Evolutionary conservation across 2,797 vertebrate genomes (phyloP), one percentile per base, ranked within the genome.

Genomic region (Pipistrellus pygmaeus): DNA sequence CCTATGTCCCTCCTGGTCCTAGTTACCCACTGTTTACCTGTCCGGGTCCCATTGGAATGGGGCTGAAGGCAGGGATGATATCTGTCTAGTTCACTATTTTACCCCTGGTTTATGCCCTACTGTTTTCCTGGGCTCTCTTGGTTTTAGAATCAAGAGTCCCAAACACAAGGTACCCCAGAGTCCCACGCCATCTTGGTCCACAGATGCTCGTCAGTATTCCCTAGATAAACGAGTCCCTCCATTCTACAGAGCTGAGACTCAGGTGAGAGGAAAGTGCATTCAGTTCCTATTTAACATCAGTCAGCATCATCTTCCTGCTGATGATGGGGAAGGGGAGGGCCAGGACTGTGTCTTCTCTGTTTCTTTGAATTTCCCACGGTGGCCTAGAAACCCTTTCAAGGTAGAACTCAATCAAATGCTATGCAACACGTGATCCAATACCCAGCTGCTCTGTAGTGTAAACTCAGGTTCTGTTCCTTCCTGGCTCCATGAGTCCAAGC

Each of bases 361-460:
- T 64, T 82, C 77, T 75, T 69, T 53, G 32, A 90, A 14, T 84
- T 93, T 94, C 77, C 80, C 57, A 38, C 2, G 2, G 53, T 90
- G 12, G 32, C 23, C 35, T 87, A 76, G 93, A 62, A 95, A 73
- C n/a, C 8, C 60, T 30, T 82, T 72, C 76, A 80, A 78, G 38
- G 14, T 12, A 71, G 75, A 82, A 57, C 48, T 83, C 51, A 51
- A 14, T 55, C 66, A 80, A 60, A 44, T 32, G 27, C 64, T 81
- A 14, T 81, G n/a, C 15, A 32, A n/a, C 9, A n/a, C 9, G 8
- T 21, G 93, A 76, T 35, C 38, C 35, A 38, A 62, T 21, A 85
- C 90, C 41, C 77, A 41, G 23, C 41, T 66, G 4, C 62, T 81
- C 38, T 69, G 12, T n/a, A 44, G 35, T 7, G 7, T 77, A 35